A percentile compares a stretch with the other conserved stretches of the same genome.
Evolutionary conservation across 1,140 invertebrate species (phyloP).

Genomic region (Chlorops oryzae): DNA sequence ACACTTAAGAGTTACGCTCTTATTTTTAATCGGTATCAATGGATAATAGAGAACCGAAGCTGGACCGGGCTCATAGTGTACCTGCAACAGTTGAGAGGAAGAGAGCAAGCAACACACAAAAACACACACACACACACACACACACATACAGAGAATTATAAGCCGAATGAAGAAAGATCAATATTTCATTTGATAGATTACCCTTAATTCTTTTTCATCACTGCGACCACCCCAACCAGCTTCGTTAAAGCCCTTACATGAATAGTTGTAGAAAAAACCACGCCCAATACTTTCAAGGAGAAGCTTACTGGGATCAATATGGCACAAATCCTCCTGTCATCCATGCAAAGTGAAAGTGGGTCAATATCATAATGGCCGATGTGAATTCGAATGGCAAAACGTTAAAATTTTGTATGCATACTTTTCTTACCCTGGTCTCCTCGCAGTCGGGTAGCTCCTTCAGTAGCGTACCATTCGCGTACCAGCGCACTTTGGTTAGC

Average conservation of each 20-base stretch:
- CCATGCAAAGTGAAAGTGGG: no score
- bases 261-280: slow-evolving; percentile 86
- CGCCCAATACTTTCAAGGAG: slow-evolving; percentile 73
- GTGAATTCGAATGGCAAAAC: neutral
- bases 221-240: slow-evolving; percentile 79
- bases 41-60: slow-evolving; percentile 67
- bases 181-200: slow-evolving; percentile 13
- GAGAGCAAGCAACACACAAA: neutral
- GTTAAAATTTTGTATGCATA: neutral
- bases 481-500: slow-evolving; percentile 70
- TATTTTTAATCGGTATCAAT: slow-evolving; percentile 69
- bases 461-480: slow-evolving; percentile 70
- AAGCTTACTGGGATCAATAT: slow-evolving; percentile 77
- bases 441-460: slow-evolving; percentile 77
- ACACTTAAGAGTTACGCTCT: slow-evolving; percentile 70
- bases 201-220: slow-evolving; percentile 59
- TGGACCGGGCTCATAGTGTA: slow-evolving; percentile 64
- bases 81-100: slow-evolving; percentile 22
- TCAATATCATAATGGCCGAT: no score
- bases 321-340: slow-evolving; percentile 57
- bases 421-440: slow-evolving; percentile 20
- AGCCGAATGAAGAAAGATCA: neutral
- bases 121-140: no score
- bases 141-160: no score
- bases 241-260: slow-evolving; percentile 77